Percentiles rank a stretch among this genome's conserved stretches.
phyloP scores from a whole-genome alignment of 1,140 invertebrate species.

The Centruroides sculpturatus region DNA sequence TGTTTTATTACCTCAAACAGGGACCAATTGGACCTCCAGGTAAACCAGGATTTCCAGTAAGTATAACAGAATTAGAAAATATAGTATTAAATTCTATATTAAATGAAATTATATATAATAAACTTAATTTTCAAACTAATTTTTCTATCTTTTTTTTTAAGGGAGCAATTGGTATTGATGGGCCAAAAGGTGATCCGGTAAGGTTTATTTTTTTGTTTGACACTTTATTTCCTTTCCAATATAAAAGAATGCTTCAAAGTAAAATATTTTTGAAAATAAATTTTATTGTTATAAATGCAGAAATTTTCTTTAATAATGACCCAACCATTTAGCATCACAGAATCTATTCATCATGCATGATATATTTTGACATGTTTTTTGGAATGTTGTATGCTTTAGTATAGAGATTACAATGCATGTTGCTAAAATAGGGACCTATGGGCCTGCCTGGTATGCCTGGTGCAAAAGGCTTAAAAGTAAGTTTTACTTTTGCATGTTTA shows the following conservation, averaged over 20 bases:
- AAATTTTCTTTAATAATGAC: neutral
- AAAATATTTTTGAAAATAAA: too few relatives aligned
- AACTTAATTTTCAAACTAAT: neutral
- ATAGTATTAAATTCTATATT: neutral
- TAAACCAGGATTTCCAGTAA: conserved; percentile 81
- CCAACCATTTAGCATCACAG: neutral
- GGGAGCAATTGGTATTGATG: conserved; percentile 85
- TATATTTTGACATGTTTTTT: too few relatives aligned
- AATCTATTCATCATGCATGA: too few relatives aligned
- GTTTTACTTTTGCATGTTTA: neutral
- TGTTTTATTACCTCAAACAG: conserved; percentile 37
- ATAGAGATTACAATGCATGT: neutral
- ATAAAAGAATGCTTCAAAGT: too few relatives aligned
- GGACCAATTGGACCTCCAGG: conserved; percentile 58
- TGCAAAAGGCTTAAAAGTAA: neutral
- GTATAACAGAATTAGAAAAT: conserved; percentile 2
- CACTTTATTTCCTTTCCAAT: too few relatives aligned
- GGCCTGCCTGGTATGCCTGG: neutral
- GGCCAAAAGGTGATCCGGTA: conserved; percentile 83
- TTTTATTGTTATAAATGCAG: neutral
- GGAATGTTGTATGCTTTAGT: neutral
- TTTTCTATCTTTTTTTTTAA: conserved; percentile 37
- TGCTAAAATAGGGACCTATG: neutral
- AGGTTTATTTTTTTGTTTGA: conserved; percentile 30
- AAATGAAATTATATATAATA: neutral